Evolutionary conservation across 2,797 vertebrate genomes (phyloP), one percentile per base, ranked within the genome.

Genomic region (Phataginus tetradactyla): DNA sequence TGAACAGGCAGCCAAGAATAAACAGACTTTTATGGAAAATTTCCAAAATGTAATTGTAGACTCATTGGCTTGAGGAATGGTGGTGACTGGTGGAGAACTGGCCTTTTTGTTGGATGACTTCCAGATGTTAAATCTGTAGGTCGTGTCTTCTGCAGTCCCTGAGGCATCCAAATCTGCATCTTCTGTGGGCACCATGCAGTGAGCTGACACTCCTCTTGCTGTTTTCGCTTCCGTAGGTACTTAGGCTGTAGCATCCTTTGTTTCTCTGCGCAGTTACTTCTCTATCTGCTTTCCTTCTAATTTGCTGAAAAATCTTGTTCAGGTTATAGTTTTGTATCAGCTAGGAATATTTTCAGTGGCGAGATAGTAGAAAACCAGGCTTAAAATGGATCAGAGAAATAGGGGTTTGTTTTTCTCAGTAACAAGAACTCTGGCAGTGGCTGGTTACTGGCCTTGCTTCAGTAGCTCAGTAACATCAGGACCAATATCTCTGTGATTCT

Each of bases 291-390:
- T 80, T 85, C 39, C n/a, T 86, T 78, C 57, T 61, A 69, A 90
- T 74, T 72, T 94, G 20, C 55, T 78, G 25, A 86, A 84, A 29
- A 86, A 17, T 86, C 63, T 91, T 81, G 5, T 87, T 93, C 64
- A 81, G 25, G 5, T 81, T 91, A 72, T 72, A 79, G 64, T 86
- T 90, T 74, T 59, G 1, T 86, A 90, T 88, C 27, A 57, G 4
- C 9, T 79, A 79, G 63, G 51, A 83, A 29, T 95, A 51, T 94
- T 90, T 90, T 79, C 39, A 92, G n/a, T 20, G 94, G 18, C 11
- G 77, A 53, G 25, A 69, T 86, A 74, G 37, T 75, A 75, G 83
- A 85, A 93, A 74, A 51, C 12, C 49, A 14, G 15, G n/a, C n/a
- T 90, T 68, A 59, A 89, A 92, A 51, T 80, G 51, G 72, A 39